Evolutionary conservation across 2,797 vertebrate genomes (phyloP), one percentile per base, ranked within the genome.

Genomic region (Astyanax mexicanus): DNA sequence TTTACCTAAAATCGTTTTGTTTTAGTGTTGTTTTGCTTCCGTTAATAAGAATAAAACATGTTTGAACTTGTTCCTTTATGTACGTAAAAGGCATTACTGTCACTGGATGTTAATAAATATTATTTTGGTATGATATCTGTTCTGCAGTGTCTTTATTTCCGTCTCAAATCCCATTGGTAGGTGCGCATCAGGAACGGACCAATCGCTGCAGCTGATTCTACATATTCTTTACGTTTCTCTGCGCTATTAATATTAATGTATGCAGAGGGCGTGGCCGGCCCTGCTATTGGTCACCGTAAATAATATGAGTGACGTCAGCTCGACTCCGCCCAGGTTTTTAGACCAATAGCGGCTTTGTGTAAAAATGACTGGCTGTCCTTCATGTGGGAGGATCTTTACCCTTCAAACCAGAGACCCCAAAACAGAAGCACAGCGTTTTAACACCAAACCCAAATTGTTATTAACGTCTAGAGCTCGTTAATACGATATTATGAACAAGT

Each of bases 281-380:
- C 19, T 55, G 12, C 60, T 65, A 86, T 86, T 86, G 82, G 86
- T 38, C 47, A 49, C 11, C 8, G 35, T 15, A 32, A n/a, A 15
- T 61, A 12, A 29, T 67, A 55, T 25, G 23, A 38, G 0, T 52
- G n/a, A 27, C 57, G 64, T 7, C 12, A 1, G 0, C 1, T 32
- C 35, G 15, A 66, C 67, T 67, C 75, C 81, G 21, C 83, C 83
- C 40, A 40, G 61, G 35, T 40, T 52, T 15, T 11, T 62, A 42
- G 64, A 29, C 72, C 82, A 81, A 80, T 75, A 10, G 21, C 23
- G 5, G 0, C 21, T 54, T 57, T 54, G 23, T 21, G 15, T 2
- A 35, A 66, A 58, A 1, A 0, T 69, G 78, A 83, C 15, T 81
- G 79, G 75, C 12, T 58, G 15, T 4, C 10, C 19, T 35, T 23